phyloP scores from a whole-genome alignment of 2,113 vertebrate genomes.

The Cheirogaleus medius region DNA sequence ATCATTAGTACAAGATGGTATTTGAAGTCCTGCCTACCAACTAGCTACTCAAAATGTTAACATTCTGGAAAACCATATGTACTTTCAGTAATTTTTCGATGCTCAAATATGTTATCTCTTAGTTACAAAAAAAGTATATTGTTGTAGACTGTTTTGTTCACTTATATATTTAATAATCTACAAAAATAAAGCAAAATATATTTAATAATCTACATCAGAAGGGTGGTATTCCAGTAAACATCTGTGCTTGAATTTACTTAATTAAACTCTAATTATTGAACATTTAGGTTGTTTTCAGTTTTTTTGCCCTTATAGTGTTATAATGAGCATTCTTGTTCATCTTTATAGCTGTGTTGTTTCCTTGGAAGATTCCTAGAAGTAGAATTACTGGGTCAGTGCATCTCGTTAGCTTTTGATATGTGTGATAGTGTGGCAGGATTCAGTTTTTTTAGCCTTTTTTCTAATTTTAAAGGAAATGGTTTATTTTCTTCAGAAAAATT shows the following conservation, averaged over 20 bases:
- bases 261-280: neutral
- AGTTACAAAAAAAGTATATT: neutral
- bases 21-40: neutral
- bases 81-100: slow-evolving; percentile 41
- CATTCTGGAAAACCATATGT: neutral
- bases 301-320: neutral
- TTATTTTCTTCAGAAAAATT: neutral
- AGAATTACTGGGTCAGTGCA: neutral
- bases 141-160: neutral
- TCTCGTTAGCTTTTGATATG: neutral
- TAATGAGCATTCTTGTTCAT: neutral
- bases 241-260: neutral
- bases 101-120: neutral
- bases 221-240: neutral
- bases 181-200: no score
- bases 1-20: neutral
- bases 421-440: slow-evolving; percentile 3
- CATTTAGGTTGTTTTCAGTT: neutral
- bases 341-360: neutral
- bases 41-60: neutral
- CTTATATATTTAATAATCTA: neutral
- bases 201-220: slow-evolving; percentile 2
- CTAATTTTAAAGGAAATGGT: neutral
- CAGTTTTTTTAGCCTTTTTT: slow-evolving; percentile 7
- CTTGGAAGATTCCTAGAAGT: slow-evolving; percentile 29